Evolutionary conservation across 2,113 vertebrate species (phyloP), one percentile per base, ranked within the genome.

Genomic region (Sterrhoptilus dennistouni): DNA sequence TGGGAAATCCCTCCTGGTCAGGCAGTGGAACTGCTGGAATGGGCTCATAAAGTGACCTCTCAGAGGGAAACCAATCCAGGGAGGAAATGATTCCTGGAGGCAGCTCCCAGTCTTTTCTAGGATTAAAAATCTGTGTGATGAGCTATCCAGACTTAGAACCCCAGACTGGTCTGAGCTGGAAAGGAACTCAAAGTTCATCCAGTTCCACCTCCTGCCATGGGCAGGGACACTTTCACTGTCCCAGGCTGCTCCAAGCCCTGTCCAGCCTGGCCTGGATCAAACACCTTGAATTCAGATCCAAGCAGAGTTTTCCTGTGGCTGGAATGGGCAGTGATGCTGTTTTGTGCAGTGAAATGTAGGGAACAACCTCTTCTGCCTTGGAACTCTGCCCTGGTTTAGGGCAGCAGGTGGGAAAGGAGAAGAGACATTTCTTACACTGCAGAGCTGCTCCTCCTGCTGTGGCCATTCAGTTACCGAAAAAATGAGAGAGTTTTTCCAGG

Each of bases 351-450:
- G 4, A 80, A 52, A 86, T 4, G 0, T 12, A 18, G 60, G 57
- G 40, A 65, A 5, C 6, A 29, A 4, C 8, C 20, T 61, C 11
- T 49, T 22, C 15, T 15, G 59, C 3, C 5, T 0, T 1, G 0
- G 1, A 19, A 13, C 45, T 50, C 36, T 25, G 12, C 13, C 6
- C 9, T 28, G 11, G 29, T 72, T 45, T 44, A 24, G 27, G 47
- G 49, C 40, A 44, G 63, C 5, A 4, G 50, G 29, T 35, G 33
- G 35, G 52, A 7, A 47, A 24, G 42, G 79, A 18, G 53, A 10
- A 50, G 20, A 36, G n/a, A 8, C 2, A 1, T 31, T 91, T 80
- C 35, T 28, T 11, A 33, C 6, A 2, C 6, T 25, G 56, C 1
- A 18, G 33, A 35, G 16, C n/a, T 84, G n/a, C 23, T 78, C 44